These are phyloP conservation scores for Chrysina gloriosa DNA, from an alignment of 2,888 invertebrate species.

Conservation along the genomic window DNA sequence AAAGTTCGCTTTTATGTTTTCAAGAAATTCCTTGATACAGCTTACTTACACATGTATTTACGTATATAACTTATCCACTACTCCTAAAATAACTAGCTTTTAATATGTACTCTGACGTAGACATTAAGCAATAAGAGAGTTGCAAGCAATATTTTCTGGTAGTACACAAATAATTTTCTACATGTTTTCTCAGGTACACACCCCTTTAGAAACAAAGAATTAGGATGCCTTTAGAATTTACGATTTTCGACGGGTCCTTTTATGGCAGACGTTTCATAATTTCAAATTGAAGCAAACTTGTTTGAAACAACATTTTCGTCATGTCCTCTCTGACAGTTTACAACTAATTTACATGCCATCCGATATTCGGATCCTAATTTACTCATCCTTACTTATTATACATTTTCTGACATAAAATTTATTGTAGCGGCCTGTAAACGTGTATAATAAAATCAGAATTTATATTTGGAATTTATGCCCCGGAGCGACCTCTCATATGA, in stretches of 20 bases:
- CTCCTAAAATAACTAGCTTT: no score
- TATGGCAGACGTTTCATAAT: not conserved
- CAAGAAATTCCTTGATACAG: no score
- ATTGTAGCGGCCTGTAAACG: constrained; percentile 8
- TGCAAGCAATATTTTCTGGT: no score
- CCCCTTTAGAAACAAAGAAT: not conserved
- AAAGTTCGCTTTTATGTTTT: no score
- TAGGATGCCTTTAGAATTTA: not conserved
- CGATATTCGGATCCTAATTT: not conserved
- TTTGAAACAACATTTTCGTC: not conserved
- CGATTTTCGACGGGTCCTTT: no score
- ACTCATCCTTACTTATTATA: not conserved
- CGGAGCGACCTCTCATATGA: not conserved
- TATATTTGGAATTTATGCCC: not conserved
- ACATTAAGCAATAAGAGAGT: no score
- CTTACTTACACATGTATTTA: no score
- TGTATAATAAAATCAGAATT: constrained; percentile 18
- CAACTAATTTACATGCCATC: not conserved
- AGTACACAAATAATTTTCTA: no score
- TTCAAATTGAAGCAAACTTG: not conserved
- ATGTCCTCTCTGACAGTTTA: not conserved
- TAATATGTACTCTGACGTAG: no score
- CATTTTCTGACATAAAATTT: not conserved
- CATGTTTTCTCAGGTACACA: no score
- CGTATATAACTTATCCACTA: no score